Percentiles rank a stretch among this genome's conserved stretches.
Conservation (phyloP, 2,888 invertebrate genomes). For the Oligia fasciuncula region DNA sequence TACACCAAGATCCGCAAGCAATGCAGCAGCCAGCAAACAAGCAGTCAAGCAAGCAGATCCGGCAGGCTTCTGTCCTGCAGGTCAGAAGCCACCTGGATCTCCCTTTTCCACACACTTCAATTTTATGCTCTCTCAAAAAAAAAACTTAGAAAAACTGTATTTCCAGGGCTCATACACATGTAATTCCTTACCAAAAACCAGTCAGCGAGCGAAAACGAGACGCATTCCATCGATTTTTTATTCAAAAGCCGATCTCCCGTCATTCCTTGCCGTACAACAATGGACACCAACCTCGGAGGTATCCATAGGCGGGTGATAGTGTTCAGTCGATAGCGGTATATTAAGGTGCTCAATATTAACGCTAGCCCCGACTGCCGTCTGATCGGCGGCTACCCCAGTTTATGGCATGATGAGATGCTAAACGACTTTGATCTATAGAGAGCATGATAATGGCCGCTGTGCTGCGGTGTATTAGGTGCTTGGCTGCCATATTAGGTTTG, state of each 20-base stretch:
- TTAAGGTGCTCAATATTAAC: slow-evolving; percentile 62
- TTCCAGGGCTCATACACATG: too few relatives aligned
- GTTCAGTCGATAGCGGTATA: slow-evolving; percentile 60
- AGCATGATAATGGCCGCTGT: slow-evolving; percentile 36
- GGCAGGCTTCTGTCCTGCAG: background rate
- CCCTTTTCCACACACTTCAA: background rate
- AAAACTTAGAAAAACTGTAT: background rate
- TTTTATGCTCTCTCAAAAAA: background rate
- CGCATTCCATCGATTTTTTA: background rate
- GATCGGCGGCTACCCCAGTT: slow-evolving; percentile 56
- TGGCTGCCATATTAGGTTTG: slow-evolving; percentile 8
- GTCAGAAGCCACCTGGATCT: too few relatives aligned
- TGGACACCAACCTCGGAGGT: slow-evolving; percentile 32
- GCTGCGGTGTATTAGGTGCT: slow-evolving; percentile 15
- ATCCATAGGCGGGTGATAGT: slow-evolving; percentile 60
- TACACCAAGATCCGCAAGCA: background rate
- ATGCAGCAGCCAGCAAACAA: too few relatives aligned
- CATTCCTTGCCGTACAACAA: slow-evolving; percentile 12
- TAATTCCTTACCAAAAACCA: background rate
- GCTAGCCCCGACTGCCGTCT: slow-evolving; percentile 45
- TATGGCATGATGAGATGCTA: slow-evolving; percentile 56
- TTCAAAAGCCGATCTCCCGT: background rate
- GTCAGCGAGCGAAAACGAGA: background rate
- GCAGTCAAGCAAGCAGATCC: too few relatives aligned
- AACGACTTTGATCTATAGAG: slow-evolving; percentile 54